phyloP scores from a whole-genome alignment of 2,888 invertebrate genomes.

The Drosophila flavopinicola region DNA sequence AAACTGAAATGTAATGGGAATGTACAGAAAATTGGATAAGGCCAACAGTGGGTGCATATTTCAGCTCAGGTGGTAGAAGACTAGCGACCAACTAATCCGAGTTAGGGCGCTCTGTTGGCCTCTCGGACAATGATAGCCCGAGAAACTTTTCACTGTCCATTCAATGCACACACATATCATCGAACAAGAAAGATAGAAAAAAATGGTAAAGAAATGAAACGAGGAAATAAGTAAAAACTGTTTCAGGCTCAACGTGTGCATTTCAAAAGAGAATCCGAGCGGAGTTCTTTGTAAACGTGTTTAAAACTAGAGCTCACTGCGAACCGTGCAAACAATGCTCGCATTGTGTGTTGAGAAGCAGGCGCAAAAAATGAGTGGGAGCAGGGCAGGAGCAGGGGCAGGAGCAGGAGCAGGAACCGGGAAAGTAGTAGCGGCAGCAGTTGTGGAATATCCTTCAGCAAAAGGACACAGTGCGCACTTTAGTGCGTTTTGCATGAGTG shows the following conservation, averaged over 20 bases:
- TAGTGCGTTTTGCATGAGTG: conserved; percentile 61
- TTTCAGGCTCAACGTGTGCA: conserved; percentile 49
- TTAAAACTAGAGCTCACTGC: conserved; percentile 54
- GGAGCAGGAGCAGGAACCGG: conserved; percentile 1
- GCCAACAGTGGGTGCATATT: not conserved
- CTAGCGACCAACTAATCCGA: conserved; percentile 32
- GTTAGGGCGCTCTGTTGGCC: conserved; percentile 10
- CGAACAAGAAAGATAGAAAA: not conserved
- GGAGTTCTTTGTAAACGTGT: conserved; percentile 60
- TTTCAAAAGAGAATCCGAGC: conserved; percentile 46
- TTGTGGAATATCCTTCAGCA: conserved; percentile 18
- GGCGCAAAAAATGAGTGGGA: conserved; percentile 8
- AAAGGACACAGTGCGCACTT: conserved; percentile 52
- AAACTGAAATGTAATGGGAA: not conserved
- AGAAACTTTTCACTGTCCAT: conserved; percentile 31
- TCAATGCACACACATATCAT: conserved; percentile 38
- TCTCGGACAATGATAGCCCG: conserved; percentile 13
- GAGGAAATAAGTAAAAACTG: conserved; percentile 15
- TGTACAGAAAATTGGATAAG: not conserved
- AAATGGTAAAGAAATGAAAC: not conserved
- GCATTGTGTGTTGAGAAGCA: conserved; percentile 34
- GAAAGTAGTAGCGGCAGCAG: conserved; percentile 5
- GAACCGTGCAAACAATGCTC: conserved; percentile 46
- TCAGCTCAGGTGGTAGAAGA: conserved; percentile 5
- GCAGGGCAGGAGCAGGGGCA: not conserved